These are phyloP conservation scores for Microcebus tavaratra DNA, from an alignment of 2,113 vertebrate genomes.

Conservation along the genomic window DNA sequence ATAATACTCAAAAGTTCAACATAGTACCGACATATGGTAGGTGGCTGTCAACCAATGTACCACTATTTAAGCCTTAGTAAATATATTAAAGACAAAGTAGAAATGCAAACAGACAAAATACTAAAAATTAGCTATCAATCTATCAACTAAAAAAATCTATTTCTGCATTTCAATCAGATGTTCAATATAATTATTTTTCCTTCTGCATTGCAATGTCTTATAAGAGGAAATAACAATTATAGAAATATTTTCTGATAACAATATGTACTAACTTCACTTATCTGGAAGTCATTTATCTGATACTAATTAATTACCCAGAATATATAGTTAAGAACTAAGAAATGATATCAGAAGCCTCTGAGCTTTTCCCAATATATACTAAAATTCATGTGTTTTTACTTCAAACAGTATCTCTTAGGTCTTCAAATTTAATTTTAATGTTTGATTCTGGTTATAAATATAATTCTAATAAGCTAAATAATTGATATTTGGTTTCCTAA, in stretches of 20 bases:
- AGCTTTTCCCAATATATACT: neutral
- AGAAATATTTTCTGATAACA: neutral
- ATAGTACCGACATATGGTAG: neutral
- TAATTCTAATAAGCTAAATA: neutral
- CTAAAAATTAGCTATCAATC: neutral
- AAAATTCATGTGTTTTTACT: conserved; percentile 10
- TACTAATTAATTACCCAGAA: conserved; percentile 25
- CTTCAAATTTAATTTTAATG: conserved; percentile 23
- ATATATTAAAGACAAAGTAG: neutral
- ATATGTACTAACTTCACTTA: neutral
- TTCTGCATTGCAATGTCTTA: neutral
- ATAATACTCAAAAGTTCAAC: neutral
- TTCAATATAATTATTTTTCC: neutral
- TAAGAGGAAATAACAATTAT: neutral
- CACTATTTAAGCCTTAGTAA: neutral
- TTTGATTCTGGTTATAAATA: conserved; percentile 8
- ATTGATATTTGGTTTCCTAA: neutral
- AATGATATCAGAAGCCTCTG: neutral
- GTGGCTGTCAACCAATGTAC: neutral
- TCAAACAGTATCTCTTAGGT: neutral
- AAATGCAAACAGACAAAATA: conserved; percentile 26
- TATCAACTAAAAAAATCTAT: neutral
- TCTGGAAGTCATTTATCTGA: neutral
- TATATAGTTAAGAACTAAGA: conserved; percentile 12
- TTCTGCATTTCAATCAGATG: neutral